Conservation (phyloP, 2,113 vertebrate species). For the Dasyurus viverrinus region DNA sequence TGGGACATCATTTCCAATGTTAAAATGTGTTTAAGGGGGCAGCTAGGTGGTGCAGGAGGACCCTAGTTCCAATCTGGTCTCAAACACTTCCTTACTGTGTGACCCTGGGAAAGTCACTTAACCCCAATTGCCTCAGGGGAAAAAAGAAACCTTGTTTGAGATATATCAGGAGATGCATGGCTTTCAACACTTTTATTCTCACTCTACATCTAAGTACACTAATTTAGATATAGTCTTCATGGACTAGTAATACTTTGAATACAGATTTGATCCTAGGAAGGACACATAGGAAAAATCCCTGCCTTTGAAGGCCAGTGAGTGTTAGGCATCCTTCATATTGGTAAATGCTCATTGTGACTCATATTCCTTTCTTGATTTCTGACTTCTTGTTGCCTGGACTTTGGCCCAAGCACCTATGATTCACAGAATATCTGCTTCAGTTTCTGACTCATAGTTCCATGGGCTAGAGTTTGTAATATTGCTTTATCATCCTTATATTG, state of each 20-base stretch:
- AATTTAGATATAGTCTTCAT: neutral
- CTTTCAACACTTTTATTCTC: neutral
- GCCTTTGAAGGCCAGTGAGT: neutral
- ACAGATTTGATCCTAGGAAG: neutral
- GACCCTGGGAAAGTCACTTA: too few species aligned
- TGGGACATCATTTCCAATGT: neutral
- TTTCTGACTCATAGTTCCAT: neutral
- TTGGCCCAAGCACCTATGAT: neutral
- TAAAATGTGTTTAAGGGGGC: neutral
- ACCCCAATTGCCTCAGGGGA: too few species aligned
- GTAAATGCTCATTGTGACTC: neutral
- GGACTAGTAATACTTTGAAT: neutral
- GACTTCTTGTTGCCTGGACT: neutral
- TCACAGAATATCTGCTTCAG: neutral
- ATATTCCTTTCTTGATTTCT: neutral
- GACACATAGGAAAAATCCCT: neutral
- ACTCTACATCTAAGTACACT: neutral
- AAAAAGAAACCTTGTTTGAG: neutral
- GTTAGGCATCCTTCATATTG: neutral
- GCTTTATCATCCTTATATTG: neutral
- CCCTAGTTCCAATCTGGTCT: too few species aligned
- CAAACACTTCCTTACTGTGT: too few species aligned
- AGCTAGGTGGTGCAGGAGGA: too few species aligned
- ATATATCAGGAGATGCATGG: neutral
- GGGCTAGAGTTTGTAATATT: neutral